Conservation (phyloP, 2,113 vertebrate species). For the Andinoacara biseriatus region DNA sequence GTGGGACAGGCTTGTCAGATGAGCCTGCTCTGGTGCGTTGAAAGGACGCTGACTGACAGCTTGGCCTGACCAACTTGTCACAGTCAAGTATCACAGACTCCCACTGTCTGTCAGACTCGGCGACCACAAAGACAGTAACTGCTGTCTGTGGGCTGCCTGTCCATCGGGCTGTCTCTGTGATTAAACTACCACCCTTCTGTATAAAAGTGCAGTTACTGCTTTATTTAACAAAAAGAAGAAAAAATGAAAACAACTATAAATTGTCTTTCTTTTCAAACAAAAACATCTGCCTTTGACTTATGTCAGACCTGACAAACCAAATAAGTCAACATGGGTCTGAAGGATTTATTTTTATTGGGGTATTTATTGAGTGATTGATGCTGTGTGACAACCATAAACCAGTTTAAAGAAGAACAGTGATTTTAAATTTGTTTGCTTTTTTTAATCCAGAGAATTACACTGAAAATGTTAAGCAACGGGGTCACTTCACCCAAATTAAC, state of each 20-base stretch:
- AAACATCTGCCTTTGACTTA: background rate
- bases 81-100: slow-evolving; percentile 54
- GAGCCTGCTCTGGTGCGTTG: slow-evolving; percentile 52
- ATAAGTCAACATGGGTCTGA: slow-evolving; percentile 20
- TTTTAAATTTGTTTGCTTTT: background rate
- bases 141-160: slow-evolving; percentile 27
- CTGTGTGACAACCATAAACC: slow-evolving; percentile 34
- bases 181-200: background rate
- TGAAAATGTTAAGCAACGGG: background rate
- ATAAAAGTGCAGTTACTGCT: background rate
- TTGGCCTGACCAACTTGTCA: slow-evolving; percentile 54
- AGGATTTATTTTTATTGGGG: slow-evolving; percentile 49
- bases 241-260: background rate
- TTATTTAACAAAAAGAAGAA: background rate
- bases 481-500: background rate
- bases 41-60: slow-evolving; percentile 62
- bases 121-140: slow-evolving; percentile 49
- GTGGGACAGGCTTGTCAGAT: slow-evolving; percentile 64
- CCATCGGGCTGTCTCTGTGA: slow-evolving; percentile 23
- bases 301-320: slow-evolving; percentile 45
- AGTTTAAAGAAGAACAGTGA: slow-evolving; percentile 3
- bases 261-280: slow-evolving; percentile 3
- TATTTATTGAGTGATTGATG: slow-evolving; percentile 48
- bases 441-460: background rate
- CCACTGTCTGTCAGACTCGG: slow-evolving; percentile 49